Percentiles rank a stretch among this genome's conserved stretches.
Conservation (phyloP, 1,140 invertebrate species). For the Sycophaga agraensis region DNA sequence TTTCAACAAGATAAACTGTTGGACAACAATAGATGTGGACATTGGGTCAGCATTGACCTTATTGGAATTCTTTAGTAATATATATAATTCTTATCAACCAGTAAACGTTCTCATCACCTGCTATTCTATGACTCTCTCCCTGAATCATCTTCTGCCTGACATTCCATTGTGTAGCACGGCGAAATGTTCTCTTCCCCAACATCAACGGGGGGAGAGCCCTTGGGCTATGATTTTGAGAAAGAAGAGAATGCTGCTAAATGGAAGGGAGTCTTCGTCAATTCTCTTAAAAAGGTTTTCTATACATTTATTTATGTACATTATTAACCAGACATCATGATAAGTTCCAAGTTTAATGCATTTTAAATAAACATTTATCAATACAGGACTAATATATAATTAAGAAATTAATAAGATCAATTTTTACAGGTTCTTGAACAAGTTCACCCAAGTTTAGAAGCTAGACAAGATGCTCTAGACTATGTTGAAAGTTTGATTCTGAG, state of each 20-base stretch:
- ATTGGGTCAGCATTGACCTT: background rate
- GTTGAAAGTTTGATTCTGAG: conserved; percentile 89
- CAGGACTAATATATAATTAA: background rate
- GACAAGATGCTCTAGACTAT: conserved; percentile 89
- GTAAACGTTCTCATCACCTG: background rate
- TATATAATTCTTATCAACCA: background rate
- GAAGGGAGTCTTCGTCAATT: conserved; percentile 83
- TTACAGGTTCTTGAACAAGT: conserved; percentile 85
- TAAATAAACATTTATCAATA: background rate
- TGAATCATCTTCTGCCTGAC: conserved; percentile 6
- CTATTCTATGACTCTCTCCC: conserved; percentile 25
- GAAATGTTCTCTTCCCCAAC: conserved; percentile 63
- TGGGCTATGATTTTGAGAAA: conserved; percentile 83
- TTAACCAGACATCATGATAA: no score
- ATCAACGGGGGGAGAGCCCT: conserved; percentile 58
- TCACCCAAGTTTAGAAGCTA: conserved; percentile 81
- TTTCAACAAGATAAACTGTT: background rate
- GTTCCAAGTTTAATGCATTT: no score
- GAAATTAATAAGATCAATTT: background rate
- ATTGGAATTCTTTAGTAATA: background rate
- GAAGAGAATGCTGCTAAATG: conserved; percentile 86
- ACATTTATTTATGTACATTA: no score
- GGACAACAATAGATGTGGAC: background rate
- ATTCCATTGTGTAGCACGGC: conserved; percentile 35
- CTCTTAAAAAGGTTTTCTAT: conserved; percentile 68